Conservation (phyloP, 2,797 vertebrate genomes). For the Hypotaenidia philippensis region DNA sequence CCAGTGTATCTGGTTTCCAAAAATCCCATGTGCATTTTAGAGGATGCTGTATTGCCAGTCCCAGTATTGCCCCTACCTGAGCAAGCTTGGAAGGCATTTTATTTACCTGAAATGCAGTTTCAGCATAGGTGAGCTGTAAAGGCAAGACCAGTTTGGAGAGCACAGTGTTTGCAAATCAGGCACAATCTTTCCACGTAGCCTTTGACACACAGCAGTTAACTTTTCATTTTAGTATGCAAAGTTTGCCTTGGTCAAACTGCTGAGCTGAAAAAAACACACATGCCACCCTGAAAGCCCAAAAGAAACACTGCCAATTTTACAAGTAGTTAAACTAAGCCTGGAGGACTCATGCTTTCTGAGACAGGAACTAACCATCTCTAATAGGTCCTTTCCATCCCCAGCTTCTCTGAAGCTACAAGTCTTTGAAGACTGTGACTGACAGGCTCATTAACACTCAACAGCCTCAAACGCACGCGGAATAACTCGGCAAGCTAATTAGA, state of each 20-base stretch:
- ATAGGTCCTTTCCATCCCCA: background rate
- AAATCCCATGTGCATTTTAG: background rate
- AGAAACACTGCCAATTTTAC: background rate
- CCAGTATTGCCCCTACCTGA: background rate
- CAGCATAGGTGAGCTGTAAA: background rate
- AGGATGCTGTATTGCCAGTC: background rate
- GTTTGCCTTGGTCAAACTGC: background rate
- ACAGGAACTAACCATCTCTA: background rate
- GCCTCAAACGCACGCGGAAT: background rate
- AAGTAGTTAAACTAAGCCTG: slow-evolving; percentile 15
- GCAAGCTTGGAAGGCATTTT: background rate
- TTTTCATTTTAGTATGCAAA: background rate
- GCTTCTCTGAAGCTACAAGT: slow-evolving; percentile 2
- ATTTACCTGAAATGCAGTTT: background rate
- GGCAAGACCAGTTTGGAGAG: background rate
- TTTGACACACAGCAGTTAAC: background rate
- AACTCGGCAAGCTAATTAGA: slow-evolving; percentile 20
- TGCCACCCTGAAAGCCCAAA: background rate
- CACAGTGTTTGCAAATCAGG: background rate
- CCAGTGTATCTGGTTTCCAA: background rate
- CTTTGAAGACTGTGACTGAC: slow-evolving; percentile 57
- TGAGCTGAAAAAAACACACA: background rate
- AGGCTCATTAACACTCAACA: slow-evolving; percentile 52
- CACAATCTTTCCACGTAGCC: background rate
- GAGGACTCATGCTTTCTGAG: slow-evolving; percentile 2